These are phyloP conservation scores for Anthrax anthrax DNA, from an alignment of 2,888 invertebrate species.

Conservation along the genomic window DNA sequence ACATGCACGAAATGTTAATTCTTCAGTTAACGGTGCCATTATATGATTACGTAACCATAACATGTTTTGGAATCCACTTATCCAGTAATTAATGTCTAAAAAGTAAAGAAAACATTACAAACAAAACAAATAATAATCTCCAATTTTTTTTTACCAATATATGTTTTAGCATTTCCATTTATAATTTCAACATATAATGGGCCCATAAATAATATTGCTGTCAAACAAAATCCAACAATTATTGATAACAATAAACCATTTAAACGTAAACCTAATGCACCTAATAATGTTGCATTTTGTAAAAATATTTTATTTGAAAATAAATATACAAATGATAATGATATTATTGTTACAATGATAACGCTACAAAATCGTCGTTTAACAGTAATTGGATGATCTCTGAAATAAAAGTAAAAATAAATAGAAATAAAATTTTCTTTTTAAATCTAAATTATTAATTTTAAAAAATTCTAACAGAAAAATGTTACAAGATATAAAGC, in stretches of 20 bases:
- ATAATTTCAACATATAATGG: constrained; percentile 59
- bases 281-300: constrained; percentile 46
- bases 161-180: constrained; percentile 48
- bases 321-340: constrained; percentile 61
- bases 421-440: neutral
- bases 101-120: neutral
- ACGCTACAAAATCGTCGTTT: constrained; percentile 80
- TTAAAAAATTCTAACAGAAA: too few species aligned
- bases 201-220: constrained; percentile 69
- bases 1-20: constrained; percentile 89
- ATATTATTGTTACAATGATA: constrained; percentile 61
- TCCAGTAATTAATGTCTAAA: constrained; percentile 58
- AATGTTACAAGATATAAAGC: too few species aligned
- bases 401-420: constrained; percentile 24
- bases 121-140: neutral
- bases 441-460: too few species aligned
- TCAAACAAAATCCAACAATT: constrained; percentile 60
- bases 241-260: constrained; percentile 59
- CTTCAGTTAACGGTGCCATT: constrained; percentile 87
- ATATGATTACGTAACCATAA: constrained; percentile 80
- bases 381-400: constrained; percentile 79
- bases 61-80: constrained; percentile 52
- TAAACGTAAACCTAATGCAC: constrained; percentile 60
- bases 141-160: neutral
- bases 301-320: constrained; percentile 50